A percentile compares a stretch with the other conserved stretches of the same genome.
Conservation (phyloP, 1,140 invertebrate species). For the Leptoteleia sp. region DNA sequence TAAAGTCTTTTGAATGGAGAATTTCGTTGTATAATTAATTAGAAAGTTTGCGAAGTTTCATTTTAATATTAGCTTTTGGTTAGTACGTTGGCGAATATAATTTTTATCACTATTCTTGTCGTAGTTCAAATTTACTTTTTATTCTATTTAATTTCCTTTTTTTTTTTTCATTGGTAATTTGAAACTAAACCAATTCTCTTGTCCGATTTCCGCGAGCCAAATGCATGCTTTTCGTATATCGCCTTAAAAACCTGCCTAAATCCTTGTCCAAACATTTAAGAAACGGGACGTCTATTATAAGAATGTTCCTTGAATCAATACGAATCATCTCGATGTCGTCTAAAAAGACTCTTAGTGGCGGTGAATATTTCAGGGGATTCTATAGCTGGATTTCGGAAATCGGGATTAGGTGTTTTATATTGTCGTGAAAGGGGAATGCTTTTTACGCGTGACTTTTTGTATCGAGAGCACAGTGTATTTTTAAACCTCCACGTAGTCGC, state of each 20-base stretch:
- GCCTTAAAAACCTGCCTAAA: constrained; percentile 24
- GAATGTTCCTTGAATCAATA: constrained; percentile 37
- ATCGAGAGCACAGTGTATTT: constrained; percentile 30
- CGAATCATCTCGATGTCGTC: constrained; percentile 17
- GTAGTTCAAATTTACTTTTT: too few species aligned
- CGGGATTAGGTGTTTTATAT: constrained; percentile 35
- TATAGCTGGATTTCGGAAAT: constrained; percentile 43
- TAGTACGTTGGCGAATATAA: too few species aligned
- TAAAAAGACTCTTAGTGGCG: constrained; percentile 27
- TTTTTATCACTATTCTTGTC: too few species aligned
- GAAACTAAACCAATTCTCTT: too few species aligned
- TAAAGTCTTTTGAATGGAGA: too few species aligned
- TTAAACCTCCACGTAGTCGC: constrained; percentile 29
- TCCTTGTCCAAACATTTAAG: constrained; percentile 47
- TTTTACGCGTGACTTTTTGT: constrained; percentile 32
- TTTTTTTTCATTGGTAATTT: too few species aligned
- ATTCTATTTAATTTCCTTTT: too few species aligned
- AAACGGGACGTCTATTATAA: constrained; percentile 38
- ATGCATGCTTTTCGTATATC: constrained; percentile 6
- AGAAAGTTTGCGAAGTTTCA: too few species aligned
- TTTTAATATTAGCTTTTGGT: too few species aligned
- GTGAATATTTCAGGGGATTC: constrained; percentile 40
- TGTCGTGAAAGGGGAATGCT: constrained; percentile 4
- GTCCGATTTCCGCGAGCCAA: too few species aligned
- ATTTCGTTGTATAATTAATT: too few species aligned